Evolutionary conservation across 2,113 vertebrate species (phyloP).

Genomic region (Psittacus erithacus): DNA sequence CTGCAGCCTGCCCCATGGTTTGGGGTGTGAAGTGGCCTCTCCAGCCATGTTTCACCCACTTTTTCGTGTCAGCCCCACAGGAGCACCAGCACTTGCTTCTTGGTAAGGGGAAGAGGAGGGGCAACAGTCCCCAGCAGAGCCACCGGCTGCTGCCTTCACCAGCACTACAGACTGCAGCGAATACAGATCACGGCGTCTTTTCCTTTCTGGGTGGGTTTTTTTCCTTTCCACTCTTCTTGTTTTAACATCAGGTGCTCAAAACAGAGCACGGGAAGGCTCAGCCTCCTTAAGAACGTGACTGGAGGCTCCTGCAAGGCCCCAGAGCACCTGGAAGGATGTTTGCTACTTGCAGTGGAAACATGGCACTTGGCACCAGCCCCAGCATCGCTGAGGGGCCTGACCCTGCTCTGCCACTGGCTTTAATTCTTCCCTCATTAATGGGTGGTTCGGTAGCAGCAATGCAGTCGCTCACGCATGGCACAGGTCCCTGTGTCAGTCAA

Average conservation of each 20-base stretch:
- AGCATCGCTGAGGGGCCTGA: not conserved
- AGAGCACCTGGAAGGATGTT: not conserved
- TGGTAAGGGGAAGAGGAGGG: not conserved
- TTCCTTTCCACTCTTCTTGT: not conserved
- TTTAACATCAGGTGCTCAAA: not conserved
- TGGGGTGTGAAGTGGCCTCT: not conserved
- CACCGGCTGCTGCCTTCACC: not conserved
- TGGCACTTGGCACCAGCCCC: not conserved
- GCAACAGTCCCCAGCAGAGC: not conserved
- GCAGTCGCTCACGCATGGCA: accelerated
- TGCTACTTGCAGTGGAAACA: accelerated
- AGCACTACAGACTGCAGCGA: not conserved
- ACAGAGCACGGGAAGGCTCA: accelerated
- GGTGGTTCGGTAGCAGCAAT: not conserved
- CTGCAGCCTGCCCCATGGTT: accelerated
- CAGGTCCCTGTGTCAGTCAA: not conserved
- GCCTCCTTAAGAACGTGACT: accelerated
- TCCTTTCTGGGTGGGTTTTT: accelerated
- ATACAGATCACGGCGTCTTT: accelerated
- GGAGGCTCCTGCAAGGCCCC: not conserved
- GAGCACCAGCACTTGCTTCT: not conserved
- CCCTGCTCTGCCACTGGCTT: not conserved
- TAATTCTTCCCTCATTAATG: not conserved
- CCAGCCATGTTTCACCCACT: not conserved
- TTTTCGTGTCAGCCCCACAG: accelerated